A percentile compares a stretch with the other conserved stretches of the same genome.
Conservation (phyloP, 2,113 vertebrate genomes). For the Callipepla squamata region DNA sequence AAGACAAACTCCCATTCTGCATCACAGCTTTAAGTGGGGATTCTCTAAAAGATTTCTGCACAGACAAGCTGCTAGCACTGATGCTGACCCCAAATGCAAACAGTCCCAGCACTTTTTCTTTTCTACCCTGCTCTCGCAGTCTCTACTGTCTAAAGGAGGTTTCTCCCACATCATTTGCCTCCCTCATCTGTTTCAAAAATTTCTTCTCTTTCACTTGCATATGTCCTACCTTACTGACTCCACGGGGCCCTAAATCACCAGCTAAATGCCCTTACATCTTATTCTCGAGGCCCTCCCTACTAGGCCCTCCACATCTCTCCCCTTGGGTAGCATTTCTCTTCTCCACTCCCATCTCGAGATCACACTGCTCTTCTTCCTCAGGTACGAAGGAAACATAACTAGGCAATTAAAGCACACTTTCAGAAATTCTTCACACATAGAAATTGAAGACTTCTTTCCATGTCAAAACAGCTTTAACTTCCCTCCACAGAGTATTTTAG, state of each 20-base stretch:
- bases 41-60: too few species aligned
- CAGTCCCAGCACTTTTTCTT: background rate
- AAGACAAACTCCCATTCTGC: too few species aligned
- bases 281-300: accelerated
- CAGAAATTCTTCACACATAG: background rate
- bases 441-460: too few species aligned
- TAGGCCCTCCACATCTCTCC: background rate
- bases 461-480: background rate
- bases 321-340: background rate
- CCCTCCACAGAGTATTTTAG: background rate
- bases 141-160: background rate
- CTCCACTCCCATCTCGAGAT: background rate
- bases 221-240: accelerated
- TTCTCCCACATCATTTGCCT: background rate
- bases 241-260: background rate
- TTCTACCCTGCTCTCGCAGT: background rate
- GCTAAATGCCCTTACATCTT: background rate
- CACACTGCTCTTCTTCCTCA: background rate
- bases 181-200: background rate
- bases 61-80: background rate
- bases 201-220: background rate
- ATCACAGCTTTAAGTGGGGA: too few species aligned
- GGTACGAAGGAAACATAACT: background rate
- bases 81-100: background rate
- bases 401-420: background rate